Evolutionary conservation across 2,113 vertebrate genomes (phyloP).

Genomic region (Gadus chalcogrammus): DNA sequence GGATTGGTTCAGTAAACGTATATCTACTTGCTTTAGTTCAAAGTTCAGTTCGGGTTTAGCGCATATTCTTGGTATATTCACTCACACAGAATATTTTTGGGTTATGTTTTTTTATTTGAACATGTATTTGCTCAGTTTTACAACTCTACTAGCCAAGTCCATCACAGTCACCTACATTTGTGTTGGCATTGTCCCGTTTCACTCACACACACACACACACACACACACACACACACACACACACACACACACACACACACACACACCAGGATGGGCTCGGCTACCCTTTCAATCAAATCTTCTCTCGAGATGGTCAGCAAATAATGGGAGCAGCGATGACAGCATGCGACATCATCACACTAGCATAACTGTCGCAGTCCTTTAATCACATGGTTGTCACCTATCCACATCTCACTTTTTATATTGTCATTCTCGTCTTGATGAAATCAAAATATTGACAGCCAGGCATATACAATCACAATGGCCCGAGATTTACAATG

Average conservation of each 20-base stretch:
- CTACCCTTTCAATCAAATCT: neutral
- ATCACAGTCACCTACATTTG: conserved; percentile 7
- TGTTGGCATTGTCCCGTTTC: conserved; percentile 28
- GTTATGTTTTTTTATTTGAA: conserved; percentile 46
- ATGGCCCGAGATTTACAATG: neutral
- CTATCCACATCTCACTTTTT: neutral
- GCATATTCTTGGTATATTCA: neutral
- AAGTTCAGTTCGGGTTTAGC: neutral
- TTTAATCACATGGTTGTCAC: conserved; percentile 8
- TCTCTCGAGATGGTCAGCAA: conserved; percentile 28
- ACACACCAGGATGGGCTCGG: conserved; percentile 10
- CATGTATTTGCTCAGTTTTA: conserved; percentile 45
- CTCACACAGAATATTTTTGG: neutral
- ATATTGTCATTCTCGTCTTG: neutral
- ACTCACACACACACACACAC: no score
- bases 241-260: conserved; percentile 17
- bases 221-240: no score
- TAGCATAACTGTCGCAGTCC: neutral
- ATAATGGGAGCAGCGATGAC: conserved; percentile 32
- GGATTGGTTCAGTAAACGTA: neutral
- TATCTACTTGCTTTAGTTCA: neutral
- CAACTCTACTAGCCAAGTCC: conserved; percentile 18
- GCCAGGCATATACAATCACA: neutral
- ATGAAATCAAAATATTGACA: neutral
- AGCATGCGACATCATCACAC: neutral